These are phyloP conservation scores for Drosophila asahinai DNA, from an alignment of 1,140 invertebrate species.

Conservation along the genomic window DNA sequence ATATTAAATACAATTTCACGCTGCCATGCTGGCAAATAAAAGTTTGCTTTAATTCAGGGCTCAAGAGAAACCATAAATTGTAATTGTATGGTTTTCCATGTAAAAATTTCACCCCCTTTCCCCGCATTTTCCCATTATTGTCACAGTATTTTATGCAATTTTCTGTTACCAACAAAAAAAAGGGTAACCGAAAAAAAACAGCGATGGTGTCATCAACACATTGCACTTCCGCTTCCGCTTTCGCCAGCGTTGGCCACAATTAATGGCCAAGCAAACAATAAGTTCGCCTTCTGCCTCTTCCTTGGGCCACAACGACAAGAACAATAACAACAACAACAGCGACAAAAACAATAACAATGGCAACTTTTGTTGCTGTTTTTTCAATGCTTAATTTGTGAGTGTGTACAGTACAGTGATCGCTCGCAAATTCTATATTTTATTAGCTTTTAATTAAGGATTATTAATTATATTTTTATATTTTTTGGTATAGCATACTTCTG, in stretches of 20 bases:
- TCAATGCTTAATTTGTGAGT: conserved; percentile 34
- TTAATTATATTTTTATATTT: neutral
- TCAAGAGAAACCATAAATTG: conserved; percentile 9
- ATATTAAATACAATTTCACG: conserved; percentile 6
- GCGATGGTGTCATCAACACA: conserved; percentile 67
- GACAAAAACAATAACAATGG: conserved; percentile 6
- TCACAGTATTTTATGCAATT: conserved; percentile 8
- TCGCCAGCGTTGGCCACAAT: conserved; percentile 44
- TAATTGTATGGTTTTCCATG: conserved; percentile 1
- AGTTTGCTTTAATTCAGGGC: neutral
- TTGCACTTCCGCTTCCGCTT: conserved; percentile 73
- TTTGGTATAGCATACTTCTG: too few relatives aligned
- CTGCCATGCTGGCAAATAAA: neutral
- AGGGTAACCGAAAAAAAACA: conserved; percentile 15
- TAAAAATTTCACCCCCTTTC: neutral
- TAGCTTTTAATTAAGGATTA: neutral
- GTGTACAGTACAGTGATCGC: conserved; percentile 13
- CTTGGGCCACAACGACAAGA: conserved; percentile 16
- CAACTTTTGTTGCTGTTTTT: conserved; percentile 31
- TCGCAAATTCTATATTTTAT: conserved; percentile 5
- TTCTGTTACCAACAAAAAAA: conserved; percentile 32
- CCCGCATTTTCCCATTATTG: conserved; percentile 2
- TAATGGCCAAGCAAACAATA: conserved; percentile 59
- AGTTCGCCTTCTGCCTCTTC: conserved; percentile 39
- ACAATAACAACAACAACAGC: conserved; percentile 9